A percentile compares a stretch with the other conserved stretches of the same genome.
Evolutionary conservation across 2,113 vertebrate species (phyloP).

Genomic region (Ailuropoda melanoleuca): DNA sequence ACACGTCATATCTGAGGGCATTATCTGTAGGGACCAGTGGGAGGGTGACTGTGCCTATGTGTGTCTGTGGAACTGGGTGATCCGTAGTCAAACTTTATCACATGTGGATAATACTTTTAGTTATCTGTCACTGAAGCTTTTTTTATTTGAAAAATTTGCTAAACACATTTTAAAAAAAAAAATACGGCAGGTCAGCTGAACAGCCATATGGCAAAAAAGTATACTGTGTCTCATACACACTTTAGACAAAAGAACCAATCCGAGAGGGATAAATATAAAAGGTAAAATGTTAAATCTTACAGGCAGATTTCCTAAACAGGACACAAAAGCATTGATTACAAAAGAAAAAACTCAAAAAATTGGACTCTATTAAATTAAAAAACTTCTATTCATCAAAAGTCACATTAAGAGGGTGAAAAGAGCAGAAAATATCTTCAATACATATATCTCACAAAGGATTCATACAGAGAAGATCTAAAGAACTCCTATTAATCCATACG

Average conservation of each 20-base stretch:
- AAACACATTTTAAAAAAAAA: neutral
- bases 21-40: neutral
- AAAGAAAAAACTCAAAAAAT: neutral
- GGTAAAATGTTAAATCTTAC: neutral
- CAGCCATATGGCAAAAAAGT: neutral
- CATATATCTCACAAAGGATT: neutral
- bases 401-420: neutral
- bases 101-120: neutral
- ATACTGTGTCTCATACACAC: neutral
- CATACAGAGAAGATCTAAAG: neutral
- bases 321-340: neutral
- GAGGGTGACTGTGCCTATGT: neutral
- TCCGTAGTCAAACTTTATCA: neutral
- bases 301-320: neutral
- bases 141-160: neutral
- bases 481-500: neutral
- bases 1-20: fast-evolving
- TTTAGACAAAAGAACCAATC: neutral
- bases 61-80: fast-evolving
- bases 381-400: neutral
- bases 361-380: neutral
- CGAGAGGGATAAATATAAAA: neutral
- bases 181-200: neutral
- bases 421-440: neutral
- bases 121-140: neutral